Percentiles rank a stretch among this genome's conserved stretches.
phyloP scores from a whole-genome alignment of 2,888 invertebrate species.

The Epistrophe eligans region DNA sequence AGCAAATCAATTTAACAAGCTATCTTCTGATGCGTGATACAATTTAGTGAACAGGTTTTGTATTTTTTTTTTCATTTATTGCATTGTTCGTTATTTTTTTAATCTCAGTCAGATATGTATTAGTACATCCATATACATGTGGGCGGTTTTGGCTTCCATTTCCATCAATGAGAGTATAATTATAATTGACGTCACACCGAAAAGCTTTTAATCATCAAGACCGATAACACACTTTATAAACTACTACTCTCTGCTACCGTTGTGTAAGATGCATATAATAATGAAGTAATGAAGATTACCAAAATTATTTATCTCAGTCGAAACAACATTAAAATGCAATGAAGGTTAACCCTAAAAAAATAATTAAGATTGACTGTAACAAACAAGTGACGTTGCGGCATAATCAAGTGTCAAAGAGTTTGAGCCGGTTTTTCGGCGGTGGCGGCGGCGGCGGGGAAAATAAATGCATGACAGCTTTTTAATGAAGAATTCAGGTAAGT shows the following conservation, averaged over 20 bases:
- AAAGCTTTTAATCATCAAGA: slow-evolving; percentile 4
- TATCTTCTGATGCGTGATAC: slow-evolving; percentile 36
- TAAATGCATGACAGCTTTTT: not conserved
- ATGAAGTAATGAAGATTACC: slow-evolving; percentile 14
- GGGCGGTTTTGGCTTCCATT: not conserved
- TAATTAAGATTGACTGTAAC: slow-evolving; percentile 12
- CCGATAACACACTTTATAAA: not conserved
- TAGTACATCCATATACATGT: not conserved
- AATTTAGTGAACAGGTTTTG: slow-evolving; percentile 45
- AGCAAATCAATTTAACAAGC: slow-evolving; percentile 57
- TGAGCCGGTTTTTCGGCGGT: not conserved
- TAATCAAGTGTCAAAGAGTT: slow-evolving; percentile 16
- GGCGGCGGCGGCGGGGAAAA: not conserved
- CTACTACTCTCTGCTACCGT: not conserved
- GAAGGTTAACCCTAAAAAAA: slow-evolving; percentile 10
- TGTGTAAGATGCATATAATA: not conserved
- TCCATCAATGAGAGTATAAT: not conserved
- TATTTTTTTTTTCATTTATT: not conserved
- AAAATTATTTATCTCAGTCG: not conserved
- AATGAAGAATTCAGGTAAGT: slow-evolving; percentile 4
- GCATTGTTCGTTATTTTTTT: not conserved
- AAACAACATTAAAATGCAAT: slow-evolving; percentile 1
- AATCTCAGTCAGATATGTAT: not conserved
- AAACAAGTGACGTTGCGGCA: slow-evolving; percentile 15
- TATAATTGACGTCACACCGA: slow-evolving; percentile 18